These are phyloP conservation scores for Chlorops oryzae DNA, from an alignment of 1,140 invertebrate species.

Conservation along the genomic window DNA sequence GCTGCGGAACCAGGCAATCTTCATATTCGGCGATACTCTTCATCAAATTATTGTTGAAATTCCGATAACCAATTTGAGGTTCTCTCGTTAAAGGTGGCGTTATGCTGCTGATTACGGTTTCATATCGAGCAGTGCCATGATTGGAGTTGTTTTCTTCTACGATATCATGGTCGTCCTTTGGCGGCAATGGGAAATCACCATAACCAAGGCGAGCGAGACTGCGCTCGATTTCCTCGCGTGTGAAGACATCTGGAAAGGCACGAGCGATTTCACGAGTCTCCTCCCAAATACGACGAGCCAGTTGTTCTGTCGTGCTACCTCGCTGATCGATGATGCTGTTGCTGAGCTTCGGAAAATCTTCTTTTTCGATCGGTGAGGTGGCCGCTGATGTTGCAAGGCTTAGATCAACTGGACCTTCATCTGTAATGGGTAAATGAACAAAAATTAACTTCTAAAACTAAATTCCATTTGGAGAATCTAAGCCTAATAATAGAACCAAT, in stretches of 20 bases:
- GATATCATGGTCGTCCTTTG: conserved; percentile 19
- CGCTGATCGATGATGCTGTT: conserved; percentile 18
- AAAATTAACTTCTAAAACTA: not conserved
- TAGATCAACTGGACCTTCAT: conserved; percentile 41
- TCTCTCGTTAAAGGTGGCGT: conserved; percentile 17
- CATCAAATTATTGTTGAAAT: conserved; percentile 41
- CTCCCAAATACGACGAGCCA: conserved; percentile 42
- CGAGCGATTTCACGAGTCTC: conserved; percentile 41
- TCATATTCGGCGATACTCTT: conserved; percentile 44
- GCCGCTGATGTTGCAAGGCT: conserved; percentile 34
- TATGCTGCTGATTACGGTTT: not conserved
- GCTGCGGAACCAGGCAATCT: conserved; percentile 30
- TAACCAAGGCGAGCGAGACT: conserved; percentile 37
- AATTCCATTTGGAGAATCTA: not conserved
- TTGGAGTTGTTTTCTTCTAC: conserved; percentile 3
- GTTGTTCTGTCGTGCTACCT: conserved; percentile 35
- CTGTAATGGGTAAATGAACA: conserved; percentile 11
- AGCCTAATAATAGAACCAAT: too few relatives aligned
- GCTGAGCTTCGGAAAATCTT: not conserved
- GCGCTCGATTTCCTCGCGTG: conserved; percentile 40
- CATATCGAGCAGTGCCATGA: conserved; percentile 8
- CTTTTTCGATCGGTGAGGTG: conserved; percentile 11
- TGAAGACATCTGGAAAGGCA: conserved; percentile 43
- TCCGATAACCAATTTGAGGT: conserved; percentile 22
- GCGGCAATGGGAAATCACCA: conserved; percentile 39